These are phyloP conservation scores for Oreotrochilus melanogaster DNA, from an alignment of 2,113 vertebrate genomes.

Conservation along the genomic window DNA sequence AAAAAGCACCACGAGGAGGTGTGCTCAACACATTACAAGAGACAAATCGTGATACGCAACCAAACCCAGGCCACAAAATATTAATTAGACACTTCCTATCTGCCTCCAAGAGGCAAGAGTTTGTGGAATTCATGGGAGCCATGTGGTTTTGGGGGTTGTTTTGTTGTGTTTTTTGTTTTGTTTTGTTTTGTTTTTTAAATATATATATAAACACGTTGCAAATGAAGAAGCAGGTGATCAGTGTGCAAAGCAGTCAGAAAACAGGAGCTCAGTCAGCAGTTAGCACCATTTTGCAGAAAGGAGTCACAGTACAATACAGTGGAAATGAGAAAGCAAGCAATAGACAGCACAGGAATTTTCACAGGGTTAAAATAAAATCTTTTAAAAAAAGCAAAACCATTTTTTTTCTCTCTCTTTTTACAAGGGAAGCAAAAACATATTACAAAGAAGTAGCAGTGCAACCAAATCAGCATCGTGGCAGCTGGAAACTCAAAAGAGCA, in stretches of 20 bases:
- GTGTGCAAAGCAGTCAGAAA: slow-evolving; percentile 54
- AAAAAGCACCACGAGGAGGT: slow-evolving; percentile 83
- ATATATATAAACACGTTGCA: neutral
- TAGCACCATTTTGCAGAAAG: slow-evolving; percentile 56
- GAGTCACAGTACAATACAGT: slow-evolving; percentile 26
- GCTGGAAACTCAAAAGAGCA: neutral
- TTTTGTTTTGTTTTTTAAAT: neutral
- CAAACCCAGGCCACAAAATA: slow-evolving; percentile 90
- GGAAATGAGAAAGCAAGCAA: slow-evolving; percentile 27
- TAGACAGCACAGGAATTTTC: slow-evolving; percentile 35
- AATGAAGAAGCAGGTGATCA: slow-evolving; percentile 36
- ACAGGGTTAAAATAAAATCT: slow-evolving; percentile 6
- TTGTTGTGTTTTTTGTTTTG: too few relatives aligned
- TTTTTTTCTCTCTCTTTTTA: neutral
- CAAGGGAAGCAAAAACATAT: slow-evolving; percentile 1
- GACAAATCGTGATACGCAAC: slow-evolving; percentile 79
- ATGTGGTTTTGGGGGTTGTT: neutral
- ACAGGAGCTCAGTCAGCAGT: slow-evolving; percentile 21
- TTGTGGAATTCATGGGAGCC: neutral
- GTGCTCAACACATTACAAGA: slow-evolving; percentile 78
- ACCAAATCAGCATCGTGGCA: neutral
- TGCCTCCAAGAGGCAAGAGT: slow-evolving; percentile 63
- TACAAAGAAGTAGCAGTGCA: slow-evolving; percentile 22
- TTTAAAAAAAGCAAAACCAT: neutral
- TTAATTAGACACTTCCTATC: slow-evolving; percentile 80